Conservation (phyloP, 1,140 invertebrate genomes). For the Polypedilum pembai region DNA sequence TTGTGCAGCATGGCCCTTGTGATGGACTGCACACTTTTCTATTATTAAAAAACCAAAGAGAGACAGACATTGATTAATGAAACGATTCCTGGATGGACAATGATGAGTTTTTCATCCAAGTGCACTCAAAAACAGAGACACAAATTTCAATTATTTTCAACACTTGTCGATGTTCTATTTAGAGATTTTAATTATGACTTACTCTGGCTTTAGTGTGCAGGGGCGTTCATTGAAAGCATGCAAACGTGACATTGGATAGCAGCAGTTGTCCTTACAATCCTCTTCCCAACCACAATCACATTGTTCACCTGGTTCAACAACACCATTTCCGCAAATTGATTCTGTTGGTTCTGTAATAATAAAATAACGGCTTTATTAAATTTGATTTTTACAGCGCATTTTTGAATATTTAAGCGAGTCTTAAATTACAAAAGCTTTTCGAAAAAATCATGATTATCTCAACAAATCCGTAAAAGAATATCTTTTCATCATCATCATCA, state of each 20-base stretch:
- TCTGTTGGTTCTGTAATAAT: slow-evolving; percentile 66
- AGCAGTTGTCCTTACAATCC: slow-evolving; percentile 88
- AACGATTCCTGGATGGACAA: slow-evolving; percentile 29
- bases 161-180: too few relatives aligned
- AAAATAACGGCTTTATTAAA: slow-evolving; percentile 4
- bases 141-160: too few relatives aligned
- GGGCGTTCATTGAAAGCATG: slow-evolving; percentile 66
- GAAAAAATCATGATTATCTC: too few relatives aligned
- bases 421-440: too few relatives aligned
- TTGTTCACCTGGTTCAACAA: slow-evolving; percentile 91
- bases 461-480: too few relatives aligned
- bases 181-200: background rate
- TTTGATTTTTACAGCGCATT: too few relatives aligned
- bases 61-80: slow-evolving; percentile 34
- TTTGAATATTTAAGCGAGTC: too few relatives aligned
- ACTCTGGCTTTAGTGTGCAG: slow-evolving; percentile 68
- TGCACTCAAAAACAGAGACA: too few relatives aligned
- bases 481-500: too few relatives aligned
- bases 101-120: background rate
- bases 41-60: slow-evolving; percentile 36
- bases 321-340: slow-evolving; percentile 93
- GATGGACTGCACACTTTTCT: slow-evolving; percentile 42
- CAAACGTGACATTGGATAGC: slow-evolving; percentile 79
- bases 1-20: slow-evolving; percentile 91
- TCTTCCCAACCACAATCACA: slow-evolving; percentile 98